phyloP scores from a whole-genome alignment of 2,113 vertebrate species.

The Hiodon alosoides region DNA sequence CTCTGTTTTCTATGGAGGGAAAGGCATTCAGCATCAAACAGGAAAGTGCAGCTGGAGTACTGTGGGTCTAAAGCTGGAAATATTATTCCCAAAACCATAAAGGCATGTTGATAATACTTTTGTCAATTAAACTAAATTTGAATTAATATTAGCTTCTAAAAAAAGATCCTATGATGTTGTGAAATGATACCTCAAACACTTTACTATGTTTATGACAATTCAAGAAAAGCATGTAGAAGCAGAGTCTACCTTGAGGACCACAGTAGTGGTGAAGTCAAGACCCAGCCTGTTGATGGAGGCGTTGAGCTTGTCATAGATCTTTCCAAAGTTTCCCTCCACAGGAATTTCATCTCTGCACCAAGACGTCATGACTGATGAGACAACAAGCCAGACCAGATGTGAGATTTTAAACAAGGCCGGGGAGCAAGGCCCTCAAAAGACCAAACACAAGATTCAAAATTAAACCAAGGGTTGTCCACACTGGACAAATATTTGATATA shows the following conservation, averaged over 20 bases:
- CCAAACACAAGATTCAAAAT: background rate
- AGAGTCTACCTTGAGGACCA: conserved; percentile 58
- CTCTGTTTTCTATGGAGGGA: conserved; percentile 50
- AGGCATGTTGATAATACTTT: no score
- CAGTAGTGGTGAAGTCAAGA: conserved; percentile 59
- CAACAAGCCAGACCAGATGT: background rate
- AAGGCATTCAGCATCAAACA: background rate
- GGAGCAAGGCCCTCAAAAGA: no score
- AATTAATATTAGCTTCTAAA: background rate
- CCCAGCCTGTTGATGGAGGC: conserved; percentile 56
- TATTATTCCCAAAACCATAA: background rate
- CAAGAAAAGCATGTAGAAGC: background rate
- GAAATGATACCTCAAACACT: background rate
- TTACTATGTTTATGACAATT: background rate
- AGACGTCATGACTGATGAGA: conserved; percentile 54
- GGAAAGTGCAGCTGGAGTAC: background rate
- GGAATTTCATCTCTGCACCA: conserved; percentile 76
- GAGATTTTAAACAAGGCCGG: no score
- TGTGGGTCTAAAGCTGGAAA: background rate
- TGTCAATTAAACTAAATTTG: no score
- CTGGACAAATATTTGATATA: no score
- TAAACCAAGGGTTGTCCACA: background rate
- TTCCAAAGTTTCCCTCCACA: conserved; percentile 83
- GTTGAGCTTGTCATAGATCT: conserved; percentile 71
- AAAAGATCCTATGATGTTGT: no score